Base-by-base conservation (phyloP, 2,888 invertebrate species). In the Alsophila aescularia region DNA sequence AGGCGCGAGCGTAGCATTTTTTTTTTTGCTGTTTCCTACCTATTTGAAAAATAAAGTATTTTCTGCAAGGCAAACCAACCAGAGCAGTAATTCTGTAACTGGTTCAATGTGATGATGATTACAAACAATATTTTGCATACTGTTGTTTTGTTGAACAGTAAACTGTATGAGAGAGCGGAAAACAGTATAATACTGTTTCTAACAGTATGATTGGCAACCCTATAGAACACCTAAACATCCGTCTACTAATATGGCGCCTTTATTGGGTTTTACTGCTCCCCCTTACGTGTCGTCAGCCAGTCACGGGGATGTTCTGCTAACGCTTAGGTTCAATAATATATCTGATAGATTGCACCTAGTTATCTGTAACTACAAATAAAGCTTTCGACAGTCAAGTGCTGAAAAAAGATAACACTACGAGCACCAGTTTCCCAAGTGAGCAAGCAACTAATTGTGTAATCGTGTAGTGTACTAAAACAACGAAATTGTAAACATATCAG, bases 191-290 rank as follows among this genome's bases (percentile, higher is more conserved):
- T n/a, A n/a, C n/a, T n/a, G n/a, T n/a, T n/a, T n/a, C n/a, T n/a
- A n/a, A n/a, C n/a, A n/a, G n/a, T n/a, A n/a, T n/a, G n/a, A n/a
- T n/a, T n/a, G n/a, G n/a, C n/a, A n/a, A n/a, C n/a, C n/a, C n/a
- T n/a, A n/a, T n/a, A n/a, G 16, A 29, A 41, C 36, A 7, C 9
- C 18, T 36, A 41, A 50, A 42, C 29, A 10, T 24, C 44, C 27
- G 37, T 29, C 7, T 37, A 39, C n/a, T 47, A 18, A 56, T 64
- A 55, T 42, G 52, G 54, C 36, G 50, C 52, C 49, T 77, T 74
- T 80, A 79, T 79, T 77, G 59, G 67, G 52, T 70, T 75, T 80
- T 72, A 75, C 73, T 67, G 66, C 64, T 67, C 56, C 40, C 67
- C 70, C 72, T 76, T 72, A 69, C 14, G 10, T 15, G 8, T 39